Base-by-base conservation (phyloP, 2,797 vertebrate genomes). In the Pogonophryne albipinna region DNA sequence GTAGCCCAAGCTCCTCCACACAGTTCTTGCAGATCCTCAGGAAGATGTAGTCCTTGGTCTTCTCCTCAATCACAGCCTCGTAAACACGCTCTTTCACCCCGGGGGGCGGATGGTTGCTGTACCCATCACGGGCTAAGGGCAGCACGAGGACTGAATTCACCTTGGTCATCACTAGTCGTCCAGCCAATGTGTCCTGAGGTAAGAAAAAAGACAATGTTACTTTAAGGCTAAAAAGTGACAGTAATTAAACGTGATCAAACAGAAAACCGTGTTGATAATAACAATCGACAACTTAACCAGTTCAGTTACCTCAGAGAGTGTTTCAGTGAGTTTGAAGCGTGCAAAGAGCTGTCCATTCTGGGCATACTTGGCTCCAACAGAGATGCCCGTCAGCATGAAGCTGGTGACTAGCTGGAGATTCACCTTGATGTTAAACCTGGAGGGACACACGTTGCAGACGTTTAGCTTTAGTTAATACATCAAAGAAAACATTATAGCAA, bases 1-100 rank as follows among this genome's bases (percentile, higher is more conserved):
- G 95, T 72, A 99, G 96, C 56, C 94, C 94, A 60, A 99, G 96
- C 88, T 99, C 98, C 6, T 97, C 96, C 27, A 97, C 99, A 94
- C 98, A 99, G 87, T 98, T 95, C 93, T 96, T 98, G 93, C 97
- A 99, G 92, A 99, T 94, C 90, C 98, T 97, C 88, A 99, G 92
- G 92, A 99, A 99, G 93, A 99, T 98, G 95, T 98, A 99, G 57
- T 99, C 98, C 95, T 99, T 99, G 76, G 98, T 99, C 93, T 99
- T 99, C 90, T 99, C 98, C 92, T 99, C 98, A 13, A 99, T 99
- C 84, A 97, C 94, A 77, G 98, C 98, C 93, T 99, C 98, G 65
- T 97, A 99, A 75, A 99, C 98, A 16, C 98, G 97, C 92, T 99
- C 98, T 95, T 98, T 99, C 93, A 96, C 96, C 85, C 98, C 97